Conservation (phyloP, 2,888 invertebrate genomes). For the Octodonta nipae region DNA sequence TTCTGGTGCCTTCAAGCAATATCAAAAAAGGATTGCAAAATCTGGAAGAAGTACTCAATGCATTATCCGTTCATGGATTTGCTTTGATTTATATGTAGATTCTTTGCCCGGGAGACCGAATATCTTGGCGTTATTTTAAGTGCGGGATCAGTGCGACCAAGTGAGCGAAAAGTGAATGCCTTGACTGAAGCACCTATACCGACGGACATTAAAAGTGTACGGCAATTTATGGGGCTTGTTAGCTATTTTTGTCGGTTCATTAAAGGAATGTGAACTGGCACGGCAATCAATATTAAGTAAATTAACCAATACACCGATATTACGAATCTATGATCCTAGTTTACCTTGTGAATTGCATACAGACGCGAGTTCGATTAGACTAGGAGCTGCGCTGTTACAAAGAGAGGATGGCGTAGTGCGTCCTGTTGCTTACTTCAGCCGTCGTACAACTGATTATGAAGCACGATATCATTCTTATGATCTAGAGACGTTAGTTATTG, state of each 20-base stretch:
- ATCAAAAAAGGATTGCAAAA: constrained; percentile 12
- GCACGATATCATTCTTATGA: constrained; percentile 16
- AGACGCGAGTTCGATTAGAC: constrained; percentile 7
- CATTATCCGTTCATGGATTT: constrained; percentile 12
- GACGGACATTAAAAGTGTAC: constrained; percentile 13
- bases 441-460: constrained; percentile 12
- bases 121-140: constrained; percentile 14
- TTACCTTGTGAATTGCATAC: constrained; percentile 10
- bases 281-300: constrained; percentile 8
- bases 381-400: constrained; percentile 9
- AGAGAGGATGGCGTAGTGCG: constrained; percentile 7
- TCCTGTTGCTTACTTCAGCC: constrained; percentile 14
- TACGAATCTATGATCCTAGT: constrained; percentile 11
- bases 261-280: constrained; percentile 8
- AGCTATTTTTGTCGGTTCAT: constrained; percentile 12
- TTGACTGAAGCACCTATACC: constrained; percentile 10
- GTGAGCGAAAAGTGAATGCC: constrained; percentile 13
- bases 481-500: constrained; percentile 17
- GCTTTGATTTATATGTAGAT: constrained; percentile 11
- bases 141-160: constrained; percentile 11
- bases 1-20: constrained; percentile 11
- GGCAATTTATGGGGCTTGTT: constrained; percentile 13
- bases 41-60: constrained; percentile 12
- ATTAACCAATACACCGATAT: constrained; percentile 8
- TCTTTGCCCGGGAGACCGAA: constrained; percentile 13